Conservation (phyloP, 1,140 invertebrate genomes). For the Protaetia brevitarsis region DNA sequence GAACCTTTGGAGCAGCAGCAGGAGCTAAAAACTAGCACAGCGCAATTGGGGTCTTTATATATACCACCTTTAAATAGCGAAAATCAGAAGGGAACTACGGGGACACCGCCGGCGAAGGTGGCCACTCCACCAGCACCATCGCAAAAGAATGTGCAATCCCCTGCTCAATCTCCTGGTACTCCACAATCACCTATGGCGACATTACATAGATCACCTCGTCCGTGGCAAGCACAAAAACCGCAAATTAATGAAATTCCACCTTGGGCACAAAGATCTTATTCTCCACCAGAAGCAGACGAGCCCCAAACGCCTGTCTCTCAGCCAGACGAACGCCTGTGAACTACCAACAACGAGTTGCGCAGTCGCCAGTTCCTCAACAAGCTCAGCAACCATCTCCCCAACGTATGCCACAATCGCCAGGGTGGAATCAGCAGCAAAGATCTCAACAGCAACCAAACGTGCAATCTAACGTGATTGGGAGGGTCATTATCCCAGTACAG, state of each 20-base stretch:
- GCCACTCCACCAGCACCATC: constrained; percentile 23
- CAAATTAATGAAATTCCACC: constrained; percentile 37
- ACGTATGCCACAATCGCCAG: constrained; percentile 30
- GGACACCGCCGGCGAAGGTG: no score
- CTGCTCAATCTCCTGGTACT: constrained; percentile 40
- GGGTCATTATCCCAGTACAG: constrained; percentile 17
- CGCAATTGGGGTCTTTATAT: constrained; percentile 45
- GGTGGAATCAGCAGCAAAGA: no score
- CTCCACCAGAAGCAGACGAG: constrained; percentile 4
- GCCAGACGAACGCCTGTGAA: constrained; percentile 14
- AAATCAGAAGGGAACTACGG: no score
- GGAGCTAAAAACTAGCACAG: constrained; percentile 28
- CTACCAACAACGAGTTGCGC: constrained; percentile 22
- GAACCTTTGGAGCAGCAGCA: background rate
- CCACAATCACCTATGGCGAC: constrained; percentile 45
- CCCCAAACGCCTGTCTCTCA: constrained; percentile 19
- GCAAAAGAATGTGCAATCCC: background rate
- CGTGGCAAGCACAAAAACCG: constrained; percentile 41
- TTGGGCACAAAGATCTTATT: constrained; percentile 37
- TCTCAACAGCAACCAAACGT: constrained; percentile 17
- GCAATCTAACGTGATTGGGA: constrained; percentile 4
- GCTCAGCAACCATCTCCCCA: constrained; percentile 32
- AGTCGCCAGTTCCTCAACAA: constrained; percentile 22
- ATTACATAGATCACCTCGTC: constrained; percentile 45
- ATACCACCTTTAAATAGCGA: constrained; percentile 45